Percentiles rank a stretch among this genome's conserved stretches.
Evolutionary conservation across 92 coral and sea anemone species (phyloP).

Genomic region (Diadumene lineata): DNA sequence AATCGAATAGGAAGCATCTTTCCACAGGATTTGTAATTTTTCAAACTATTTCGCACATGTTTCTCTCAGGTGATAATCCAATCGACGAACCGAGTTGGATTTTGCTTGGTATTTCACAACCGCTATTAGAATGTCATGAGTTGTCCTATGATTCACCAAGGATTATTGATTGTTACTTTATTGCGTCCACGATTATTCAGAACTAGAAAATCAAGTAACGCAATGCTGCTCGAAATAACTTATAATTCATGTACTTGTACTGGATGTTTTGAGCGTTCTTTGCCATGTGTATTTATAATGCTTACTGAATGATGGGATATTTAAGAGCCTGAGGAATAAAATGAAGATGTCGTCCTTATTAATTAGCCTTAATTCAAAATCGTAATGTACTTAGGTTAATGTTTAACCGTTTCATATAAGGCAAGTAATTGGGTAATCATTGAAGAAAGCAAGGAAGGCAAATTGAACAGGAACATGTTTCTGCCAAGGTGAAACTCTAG

Average conservation of each 20-base stretch:
- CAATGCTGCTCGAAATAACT: no score
- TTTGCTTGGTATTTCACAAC: conserved; percentile 13
- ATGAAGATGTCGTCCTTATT: conserved; percentile 1
- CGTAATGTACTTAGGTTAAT: not conserved
- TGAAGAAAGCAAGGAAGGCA: not conserved
- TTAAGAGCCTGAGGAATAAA: not conserved
- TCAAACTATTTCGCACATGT: not conserved
- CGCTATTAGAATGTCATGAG: conserved; percentile 2
- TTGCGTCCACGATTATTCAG: not conserved
- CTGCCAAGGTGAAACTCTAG: conserved; percentile 1
- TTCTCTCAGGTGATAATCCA: conserved; percentile 7
- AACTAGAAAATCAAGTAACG: not conserved
- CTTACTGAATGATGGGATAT: not conserved
- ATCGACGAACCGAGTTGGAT: not conserved
- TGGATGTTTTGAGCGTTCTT: no score
- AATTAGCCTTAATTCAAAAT: conserved; percentile 16
- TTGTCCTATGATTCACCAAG: not conserved
- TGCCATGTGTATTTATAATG: not conserved
- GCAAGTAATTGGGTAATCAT: not conserved
- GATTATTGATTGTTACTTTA: not conserved
- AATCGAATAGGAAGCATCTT: conserved; percentile 23
- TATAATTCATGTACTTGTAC: no score
- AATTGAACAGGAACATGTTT: not conserved
- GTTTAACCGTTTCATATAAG: conserved; percentile 6
- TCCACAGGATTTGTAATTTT: not conserved